These are phyloP conservation scores for Gastrophryne carolinensis DNA, from an alignment of 2,797 vertebrate genomes.

Conservation along the genomic window DNA sequence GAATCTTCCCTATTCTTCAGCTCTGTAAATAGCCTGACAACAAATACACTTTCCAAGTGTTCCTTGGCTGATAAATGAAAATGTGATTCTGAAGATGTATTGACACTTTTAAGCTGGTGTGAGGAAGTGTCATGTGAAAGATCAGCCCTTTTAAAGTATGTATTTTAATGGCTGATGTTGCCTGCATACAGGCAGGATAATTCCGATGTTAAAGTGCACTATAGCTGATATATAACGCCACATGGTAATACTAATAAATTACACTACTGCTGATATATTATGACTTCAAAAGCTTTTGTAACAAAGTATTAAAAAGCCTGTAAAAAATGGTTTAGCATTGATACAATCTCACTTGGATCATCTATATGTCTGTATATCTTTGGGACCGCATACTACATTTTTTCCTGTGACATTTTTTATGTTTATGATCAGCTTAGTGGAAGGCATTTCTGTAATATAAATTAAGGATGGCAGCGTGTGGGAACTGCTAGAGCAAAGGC, in stretches of 20 bases:
- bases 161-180: slow-evolving; percentile 1
- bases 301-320: not conserved
- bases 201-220: not conserved
- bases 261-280: not conserved
- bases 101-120: slow-evolving; percentile 17
- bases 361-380: not conserved
- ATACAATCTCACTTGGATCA: not conserved
- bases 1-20: slow-evolving; percentile 9
- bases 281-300: not conserved
- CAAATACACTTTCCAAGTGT: slow-evolving; percentile 19
- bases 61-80: slow-evolving; percentile 23
- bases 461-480: not conserved
- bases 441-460: not conserved
- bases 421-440: not conserved
- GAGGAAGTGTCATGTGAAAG: slow-evolving; percentile 4
- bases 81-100: slow-evolving; percentile 21
- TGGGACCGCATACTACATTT: not conserved
- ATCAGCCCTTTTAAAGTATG: slow-evolving; percentile 2
- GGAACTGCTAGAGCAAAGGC: not conserved
- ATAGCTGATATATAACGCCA: not conserved
- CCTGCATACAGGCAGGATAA: not conserved
- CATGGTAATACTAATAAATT: slow-evolving; percentile 1
- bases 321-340: not conserved
- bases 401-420: not conserved
- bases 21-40: slow-evolving; percentile 40